phyloP scores from a whole-genome alignment of 2,888 invertebrate species.

The Caenorhabditis sulstoni region DNA sequence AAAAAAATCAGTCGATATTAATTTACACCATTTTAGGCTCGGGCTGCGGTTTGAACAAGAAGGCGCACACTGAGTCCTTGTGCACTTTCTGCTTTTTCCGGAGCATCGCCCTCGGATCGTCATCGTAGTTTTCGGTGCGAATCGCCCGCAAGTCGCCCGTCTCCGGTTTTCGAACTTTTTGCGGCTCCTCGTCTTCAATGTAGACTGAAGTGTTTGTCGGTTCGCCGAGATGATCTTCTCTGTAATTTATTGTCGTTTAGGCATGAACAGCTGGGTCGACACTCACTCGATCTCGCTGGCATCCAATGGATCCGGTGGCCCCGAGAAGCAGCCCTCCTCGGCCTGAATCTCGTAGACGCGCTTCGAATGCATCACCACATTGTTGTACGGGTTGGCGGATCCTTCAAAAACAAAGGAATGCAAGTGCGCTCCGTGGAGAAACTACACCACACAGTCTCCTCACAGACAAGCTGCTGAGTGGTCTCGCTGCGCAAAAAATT shows the following conservation, averaged over 20 bases:
- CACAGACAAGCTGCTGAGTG: too few species aligned
- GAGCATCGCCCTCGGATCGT: constrained; percentile 65
- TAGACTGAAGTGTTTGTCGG: constrained; percentile 39
- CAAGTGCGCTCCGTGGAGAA: too few species aligned
- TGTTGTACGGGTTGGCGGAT: constrained; percentile 52
- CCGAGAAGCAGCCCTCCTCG: constrained; percentile 67
- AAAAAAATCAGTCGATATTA: constrained; percentile 19
- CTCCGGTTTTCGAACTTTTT: constrained; percentile 57
- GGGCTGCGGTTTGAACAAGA: constrained; percentile 62
- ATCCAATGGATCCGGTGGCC: constrained; percentile 58
- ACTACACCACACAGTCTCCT: too few species aligned
- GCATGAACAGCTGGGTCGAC: not conserved
- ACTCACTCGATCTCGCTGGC: constrained; percentile 53
- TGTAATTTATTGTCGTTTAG: not conserved
- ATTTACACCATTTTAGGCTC: constrained; percentile 59
- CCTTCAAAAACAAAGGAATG: constrained; percentile 17
- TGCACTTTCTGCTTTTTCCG: constrained; percentile 66
- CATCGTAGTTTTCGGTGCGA: constrained; percentile 41
- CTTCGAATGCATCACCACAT: constrained; percentile 69
- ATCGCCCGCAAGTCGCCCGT: constrained; percentile 49
- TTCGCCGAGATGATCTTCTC: constrained; percentile 43
- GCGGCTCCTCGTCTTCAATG: constrained; percentile 50
- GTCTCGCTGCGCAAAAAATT: too few species aligned
- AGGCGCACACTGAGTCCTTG: constrained; percentile 69
- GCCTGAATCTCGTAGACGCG: constrained; percentile 71